Conservation (phyloP, 2,888 invertebrate genomes). For the Pandemis corylana region DNA sequence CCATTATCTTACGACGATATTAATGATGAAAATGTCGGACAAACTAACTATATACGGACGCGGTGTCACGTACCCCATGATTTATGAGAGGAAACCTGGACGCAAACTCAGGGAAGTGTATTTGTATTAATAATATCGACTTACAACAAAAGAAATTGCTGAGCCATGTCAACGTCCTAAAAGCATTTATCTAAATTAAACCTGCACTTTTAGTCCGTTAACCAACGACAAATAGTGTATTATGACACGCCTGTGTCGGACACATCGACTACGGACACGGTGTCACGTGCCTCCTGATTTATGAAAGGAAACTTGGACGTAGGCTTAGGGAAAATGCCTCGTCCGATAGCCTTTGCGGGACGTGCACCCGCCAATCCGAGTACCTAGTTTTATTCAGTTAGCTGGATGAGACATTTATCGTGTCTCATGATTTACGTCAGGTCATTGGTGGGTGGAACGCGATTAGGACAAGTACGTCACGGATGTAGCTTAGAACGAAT, state of each 20-base stretch:
- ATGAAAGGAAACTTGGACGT: constrained; percentile 70
- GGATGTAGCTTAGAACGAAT: background rate
- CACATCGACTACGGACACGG: constrained; percentile 72
- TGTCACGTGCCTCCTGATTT: constrained; percentile 77
- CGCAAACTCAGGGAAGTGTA: no score
- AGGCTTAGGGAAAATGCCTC: constrained; percentile 68
- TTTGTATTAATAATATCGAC: no score
- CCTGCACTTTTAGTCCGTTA: background rate
- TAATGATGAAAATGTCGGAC: no score
- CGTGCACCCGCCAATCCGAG: constrained; percentile 67
- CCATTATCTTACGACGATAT: no score
- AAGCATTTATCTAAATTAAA: background rate
- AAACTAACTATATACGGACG: no score
- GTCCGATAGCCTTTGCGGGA: constrained; percentile 70
- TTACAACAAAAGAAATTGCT: no score
- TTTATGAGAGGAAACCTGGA: no score
- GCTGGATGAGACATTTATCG: constrained; percentile 59
- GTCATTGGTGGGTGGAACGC: background rate
- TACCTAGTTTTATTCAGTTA: constrained; percentile 67
- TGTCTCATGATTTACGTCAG: constrained; percentile 43
- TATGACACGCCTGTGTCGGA: constrained; percentile 72
- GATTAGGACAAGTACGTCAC: background rate
- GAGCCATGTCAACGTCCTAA: no score
- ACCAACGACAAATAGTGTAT: constrained; percentile 43
- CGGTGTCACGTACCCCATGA: no score